Base-by-base conservation (phyloP, 2,888 invertebrate species). In the Ectropis crepuscularia region DNA sequence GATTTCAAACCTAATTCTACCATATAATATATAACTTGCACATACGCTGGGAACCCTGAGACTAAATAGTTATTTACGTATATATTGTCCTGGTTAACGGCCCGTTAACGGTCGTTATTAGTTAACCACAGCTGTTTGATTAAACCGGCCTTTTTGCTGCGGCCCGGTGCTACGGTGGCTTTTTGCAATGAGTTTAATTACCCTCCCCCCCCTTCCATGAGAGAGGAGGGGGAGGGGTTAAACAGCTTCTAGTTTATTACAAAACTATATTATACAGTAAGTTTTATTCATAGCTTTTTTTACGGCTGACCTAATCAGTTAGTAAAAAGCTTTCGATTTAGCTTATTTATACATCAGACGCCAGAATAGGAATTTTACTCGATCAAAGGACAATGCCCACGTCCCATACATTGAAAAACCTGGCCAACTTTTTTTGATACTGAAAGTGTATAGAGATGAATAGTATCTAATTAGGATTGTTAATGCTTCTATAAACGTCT, bases 181-280 rank as follows among this genome's bases (percentile, higher is more conserved):
- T 54, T 63, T 58, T 58, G 63, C 63, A 63, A 45, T 63, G 37
- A 49, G 63, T 58, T 63, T 58, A 63, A 63, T 58, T 58, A 63
- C 16, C 12, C 57, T 53, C 51, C 42, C 57, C 39, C 41, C 38
- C n/a, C 6, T 37, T 38, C n/a, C 46, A 28, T 36, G n/a, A 11
- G 38, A 39, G 9, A 36, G 45, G 57, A 12, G 36, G 36, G n/a
- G n/a, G n/a, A n/a, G n/a, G n/a, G n/a, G n/a, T n/a, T 6, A 42
- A 42, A 53, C 11, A 36, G 41, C 43, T 47, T 48, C 53, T 47
- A 47, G 47, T 63, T 57, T 16, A 53, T 63, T 39, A 51, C 48
- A 38, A 62, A 61, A 39, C 6, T 6, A 10, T 12, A 28, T 48
- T 6, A 41, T 12, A 8, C 0, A 48, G n/a, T 39, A 38, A 16